Conservation (phyloP, 2,797 vertebrate species). For the Nannoperca obscura region DNA sequence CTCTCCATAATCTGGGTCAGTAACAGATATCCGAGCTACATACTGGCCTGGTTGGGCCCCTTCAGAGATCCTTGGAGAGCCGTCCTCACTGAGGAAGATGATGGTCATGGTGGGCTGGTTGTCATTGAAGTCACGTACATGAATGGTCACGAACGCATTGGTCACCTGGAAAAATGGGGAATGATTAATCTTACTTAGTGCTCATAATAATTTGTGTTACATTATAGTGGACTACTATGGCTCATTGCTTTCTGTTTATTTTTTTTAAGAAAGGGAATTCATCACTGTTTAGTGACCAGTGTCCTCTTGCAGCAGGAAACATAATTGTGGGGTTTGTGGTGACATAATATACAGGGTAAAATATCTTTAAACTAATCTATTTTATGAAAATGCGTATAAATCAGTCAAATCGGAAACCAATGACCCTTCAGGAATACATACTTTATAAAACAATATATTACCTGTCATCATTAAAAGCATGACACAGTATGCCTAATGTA, state of each 20-base stretch:
- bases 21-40: constrained; percentile 97
- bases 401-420: not conserved
- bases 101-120: constrained; percentile 99
- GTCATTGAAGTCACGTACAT: constrained; percentile 97
- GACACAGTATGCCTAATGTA: not conserved
- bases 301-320: not conserved
- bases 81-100: constrained; percentile 98
- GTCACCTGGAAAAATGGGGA: constrained; percentile 82
- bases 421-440: not conserved
- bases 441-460: not conserved
- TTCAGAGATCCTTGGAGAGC: constrained; percentile 95
- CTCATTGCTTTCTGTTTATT: not conserved
- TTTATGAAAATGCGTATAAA: not conserved
- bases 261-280: not conserved
- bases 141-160: constrained; percentile 96
- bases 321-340: not conserved
- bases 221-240: not conserved
- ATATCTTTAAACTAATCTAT: not conserved
- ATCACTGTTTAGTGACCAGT: not conserved
- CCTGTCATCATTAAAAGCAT: not conserved
- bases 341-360: not conserved
- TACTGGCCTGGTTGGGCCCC: constrained; percentile 97
- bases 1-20: constrained; percentile 97
- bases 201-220: not conserved
- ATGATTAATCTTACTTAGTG: constrained; percentile 12